Base-by-base conservation (phyloP, 2,113 vertebrate genomes). In the Jaculus jaculus region DNA sequence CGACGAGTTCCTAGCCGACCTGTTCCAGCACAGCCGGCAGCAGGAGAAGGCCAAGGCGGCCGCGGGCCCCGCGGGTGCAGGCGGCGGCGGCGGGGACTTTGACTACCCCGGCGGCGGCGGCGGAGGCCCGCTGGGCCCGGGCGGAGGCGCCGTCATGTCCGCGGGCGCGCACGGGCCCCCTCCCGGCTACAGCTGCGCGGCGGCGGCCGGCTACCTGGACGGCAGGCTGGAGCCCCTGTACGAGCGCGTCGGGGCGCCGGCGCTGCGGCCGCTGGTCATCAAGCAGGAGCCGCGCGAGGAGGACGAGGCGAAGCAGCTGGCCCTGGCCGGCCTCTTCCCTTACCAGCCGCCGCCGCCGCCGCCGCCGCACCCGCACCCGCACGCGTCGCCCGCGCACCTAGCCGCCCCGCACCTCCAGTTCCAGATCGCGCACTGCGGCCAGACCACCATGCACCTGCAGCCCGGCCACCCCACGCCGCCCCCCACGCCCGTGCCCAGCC, bases 1-100 rank as follows among this genome's bases (percentile, higher is more conserved):
- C 99, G 99, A 99, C 99, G 99, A 99, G 97, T 99, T 99, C 97
- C 98, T 99, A 97, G 99, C 99, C 30, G 99, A 99, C 95, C 98
- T 99, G 89, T 99, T 99, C 98, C 99, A 99, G 98, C 99, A 99
- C 98, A 99, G 97, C 98, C 98, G 99, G 96, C 98, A 98, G 98
- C 99, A 98, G 98, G 99, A 98, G 98, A 99, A 98, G 97, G 98
- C 80, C 98, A 99, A 98, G 96, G 98, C 97, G 96, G 97, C 97
- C 91, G 95, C 97, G 94, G 98, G 98, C 89, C 97, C 95, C 28
- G 86, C 84, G 24, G 95, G 54, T 28, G 83, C 7, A 17, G 32
- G 12, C 68, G 68, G 68, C 12, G 68, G 84, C 69, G 84, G 96
- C 96, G 98, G 98, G n/a, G 99, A 99, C 90, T 99, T 99, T 98